Conservation (phyloP, 2,797 vertebrate species). For the Coreius guichenoti region DNA sequence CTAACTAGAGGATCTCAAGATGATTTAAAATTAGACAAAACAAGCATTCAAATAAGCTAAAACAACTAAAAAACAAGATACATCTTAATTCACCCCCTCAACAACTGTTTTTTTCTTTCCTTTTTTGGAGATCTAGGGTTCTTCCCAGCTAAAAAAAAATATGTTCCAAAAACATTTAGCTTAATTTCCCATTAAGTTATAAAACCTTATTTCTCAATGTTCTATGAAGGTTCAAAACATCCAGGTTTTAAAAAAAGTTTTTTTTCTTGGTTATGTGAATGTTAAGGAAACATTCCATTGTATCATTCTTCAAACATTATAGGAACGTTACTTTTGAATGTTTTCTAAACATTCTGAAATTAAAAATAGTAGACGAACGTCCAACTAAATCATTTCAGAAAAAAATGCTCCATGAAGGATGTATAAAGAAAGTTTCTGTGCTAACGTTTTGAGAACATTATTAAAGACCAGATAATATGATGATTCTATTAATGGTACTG, state of each 20-base stretch:
- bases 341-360: neutral
- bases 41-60: neutral
- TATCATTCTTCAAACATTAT: neutral
- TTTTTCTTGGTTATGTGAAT: neutral
- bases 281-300: neutral
- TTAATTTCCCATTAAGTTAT: neutral
- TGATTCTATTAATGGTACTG: neutral
- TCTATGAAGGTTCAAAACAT: neutral
- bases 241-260: neutral
- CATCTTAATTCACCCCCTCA: neutral
- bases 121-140: too few relatives aligned
- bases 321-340: neutral
- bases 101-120: neutral
- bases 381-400: neutral
- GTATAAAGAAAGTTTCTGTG: neutral
- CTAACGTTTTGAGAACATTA: neutral
- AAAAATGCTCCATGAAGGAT: neutral
- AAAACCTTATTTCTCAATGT: neutral
- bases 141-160: neutral
- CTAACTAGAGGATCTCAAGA: neutral
- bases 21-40: neutral
- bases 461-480: neutral
- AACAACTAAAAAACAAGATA: neutral
- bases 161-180: neutral
- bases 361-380: neutral